Evolutionary conservation across 2,113 vertebrate species (phyloP).

Genomic region (Microcebus jonahi): DNA sequence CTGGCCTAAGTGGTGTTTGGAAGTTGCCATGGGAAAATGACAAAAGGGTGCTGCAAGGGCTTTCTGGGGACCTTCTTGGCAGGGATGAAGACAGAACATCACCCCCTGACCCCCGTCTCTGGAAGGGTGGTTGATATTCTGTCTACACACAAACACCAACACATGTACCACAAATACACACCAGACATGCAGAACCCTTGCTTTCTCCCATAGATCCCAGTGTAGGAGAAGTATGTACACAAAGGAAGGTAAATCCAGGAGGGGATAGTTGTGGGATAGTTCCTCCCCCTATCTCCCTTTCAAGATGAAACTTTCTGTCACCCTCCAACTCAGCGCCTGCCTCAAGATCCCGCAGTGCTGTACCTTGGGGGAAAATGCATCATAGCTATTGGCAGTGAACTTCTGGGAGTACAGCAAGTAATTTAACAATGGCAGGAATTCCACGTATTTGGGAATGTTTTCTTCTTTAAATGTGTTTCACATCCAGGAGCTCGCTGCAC

Average conservation of each 20-base stretch:
- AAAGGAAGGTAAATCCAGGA: neutral
- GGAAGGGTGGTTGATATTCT: neutral
- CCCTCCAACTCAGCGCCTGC: neutral
- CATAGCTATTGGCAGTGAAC: neutral
- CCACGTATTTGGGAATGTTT: neutral
- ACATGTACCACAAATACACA: neutral
- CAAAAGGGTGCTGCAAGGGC: neutral
- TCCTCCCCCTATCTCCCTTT: neutral
- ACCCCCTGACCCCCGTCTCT: neutral
- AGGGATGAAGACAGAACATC: constrained; percentile 61
- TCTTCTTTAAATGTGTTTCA: neutral
- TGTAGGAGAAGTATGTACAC: neutral
- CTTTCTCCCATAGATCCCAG: neutral
- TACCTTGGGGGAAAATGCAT: neutral
- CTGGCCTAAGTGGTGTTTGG: constrained; percentile 59
- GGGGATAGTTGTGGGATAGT: neutral
- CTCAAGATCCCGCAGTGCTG: neutral
- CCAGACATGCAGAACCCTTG: neutral
- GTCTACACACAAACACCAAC: neutral
- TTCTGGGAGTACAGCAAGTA: neutral
- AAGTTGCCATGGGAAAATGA: constrained; percentile 64
- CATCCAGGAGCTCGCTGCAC: neutral
- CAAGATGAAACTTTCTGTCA: neutral
- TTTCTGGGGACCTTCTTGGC: constrained; percentile 19
- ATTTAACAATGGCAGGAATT: neutral